Percentiles rank a stretch among this genome's conserved stretches.
Conservation (phyloP, 1,140 invertebrate genomes). For the Drosophila ananassae region DNA sequence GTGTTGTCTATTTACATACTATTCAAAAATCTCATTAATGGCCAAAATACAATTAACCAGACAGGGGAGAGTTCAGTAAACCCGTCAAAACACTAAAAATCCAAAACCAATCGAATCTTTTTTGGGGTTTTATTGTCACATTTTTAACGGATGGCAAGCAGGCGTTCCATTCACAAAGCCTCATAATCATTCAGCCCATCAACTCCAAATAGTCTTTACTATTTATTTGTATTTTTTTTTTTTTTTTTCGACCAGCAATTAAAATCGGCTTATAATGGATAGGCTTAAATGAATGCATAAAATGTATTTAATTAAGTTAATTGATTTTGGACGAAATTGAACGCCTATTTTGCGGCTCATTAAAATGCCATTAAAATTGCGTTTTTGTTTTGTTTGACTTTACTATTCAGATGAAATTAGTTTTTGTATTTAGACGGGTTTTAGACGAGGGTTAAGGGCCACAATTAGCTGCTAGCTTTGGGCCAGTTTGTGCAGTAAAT, state of each 20-base stretch:
- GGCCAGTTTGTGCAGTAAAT: slow-evolving; percentile 10
- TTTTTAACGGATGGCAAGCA: slow-evolving; percentile 2
- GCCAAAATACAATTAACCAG: slow-evolving; percentile 1
- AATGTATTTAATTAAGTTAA: slow-evolving; percentile 58
- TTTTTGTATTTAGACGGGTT: slow-evolving; percentile 3
- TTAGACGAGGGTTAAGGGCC: slow-evolving; percentile 2
- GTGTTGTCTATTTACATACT: neutral
- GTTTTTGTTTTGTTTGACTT: slow-evolving; percentile 38
- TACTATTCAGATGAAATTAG: slow-evolving; percentile 42
- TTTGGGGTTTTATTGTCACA: slow-evolving; percentile 34
- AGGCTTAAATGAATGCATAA: slow-evolving; percentile 46
- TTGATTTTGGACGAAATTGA: slow-evolving; percentile 69
- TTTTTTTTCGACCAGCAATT: slow-evolving; percentile 24
- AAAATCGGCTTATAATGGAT: slow-evolving; percentile 55
- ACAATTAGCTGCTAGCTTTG: neutral
- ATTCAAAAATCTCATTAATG: neutral
- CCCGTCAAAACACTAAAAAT: neutral
- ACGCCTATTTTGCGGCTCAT: slow-evolving; percentile 67
- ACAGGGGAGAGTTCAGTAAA: slow-evolving; percentile 6
- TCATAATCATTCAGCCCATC: slow-evolving; percentile 47
- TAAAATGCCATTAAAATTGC: slow-evolving; percentile 75
- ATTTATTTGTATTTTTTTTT: neutral
- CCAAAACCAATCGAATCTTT: neutral
- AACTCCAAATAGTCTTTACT: slow-evolving; percentile 33
- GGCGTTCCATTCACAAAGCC: slow-evolving; percentile 18